phyloP scores from a whole-genome alignment of 2,797 vertebrate species.

The Onychomys arenicola region DNA sequence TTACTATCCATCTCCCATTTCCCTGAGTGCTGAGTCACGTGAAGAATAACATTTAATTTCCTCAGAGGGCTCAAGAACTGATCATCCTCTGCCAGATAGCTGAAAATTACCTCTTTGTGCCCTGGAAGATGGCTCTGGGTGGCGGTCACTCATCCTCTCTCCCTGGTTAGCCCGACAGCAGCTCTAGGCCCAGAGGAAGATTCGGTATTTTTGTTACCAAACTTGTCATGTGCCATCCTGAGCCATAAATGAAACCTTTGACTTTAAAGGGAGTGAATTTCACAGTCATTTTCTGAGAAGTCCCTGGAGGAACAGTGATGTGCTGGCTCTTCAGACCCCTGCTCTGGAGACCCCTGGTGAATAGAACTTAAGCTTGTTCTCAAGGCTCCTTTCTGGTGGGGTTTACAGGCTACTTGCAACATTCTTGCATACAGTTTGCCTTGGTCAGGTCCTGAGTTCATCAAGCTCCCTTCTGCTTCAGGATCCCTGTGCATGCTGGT shows the following conservation, averaged over 20 bases:
- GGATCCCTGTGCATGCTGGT: neutral
- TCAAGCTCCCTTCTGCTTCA: neutral
- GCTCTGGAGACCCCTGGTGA: neutral
- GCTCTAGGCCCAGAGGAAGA: neutral
- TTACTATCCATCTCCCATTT: neutral
- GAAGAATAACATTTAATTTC: conserved; percentile 16
- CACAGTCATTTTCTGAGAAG: conserved; percentile 15
- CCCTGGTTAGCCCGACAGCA: neutral
- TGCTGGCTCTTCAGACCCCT: neutral
- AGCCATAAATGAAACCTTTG: neutral
- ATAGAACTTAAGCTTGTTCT: neutral
- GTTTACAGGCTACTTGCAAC: accelerated
- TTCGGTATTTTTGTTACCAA: neutral
- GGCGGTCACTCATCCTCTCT: neutral
- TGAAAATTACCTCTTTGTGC: conserved; percentile 4
- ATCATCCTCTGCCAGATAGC: neutral
- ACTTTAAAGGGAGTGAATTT: neutral
- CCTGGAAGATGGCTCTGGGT: neutral
- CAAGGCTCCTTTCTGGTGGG: neutral
- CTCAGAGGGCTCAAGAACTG: neutral
- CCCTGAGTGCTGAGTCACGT: neutral
- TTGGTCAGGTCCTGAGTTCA: neutral
- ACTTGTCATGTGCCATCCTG: neutral
- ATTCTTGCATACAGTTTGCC: neutral
- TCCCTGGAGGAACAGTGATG: no score